These are phyloP conservation scores for Dufourea novaeangliae DNA, from an alignment of 1,140 invertebrate species.

Conservation along the genomic window DNA sequence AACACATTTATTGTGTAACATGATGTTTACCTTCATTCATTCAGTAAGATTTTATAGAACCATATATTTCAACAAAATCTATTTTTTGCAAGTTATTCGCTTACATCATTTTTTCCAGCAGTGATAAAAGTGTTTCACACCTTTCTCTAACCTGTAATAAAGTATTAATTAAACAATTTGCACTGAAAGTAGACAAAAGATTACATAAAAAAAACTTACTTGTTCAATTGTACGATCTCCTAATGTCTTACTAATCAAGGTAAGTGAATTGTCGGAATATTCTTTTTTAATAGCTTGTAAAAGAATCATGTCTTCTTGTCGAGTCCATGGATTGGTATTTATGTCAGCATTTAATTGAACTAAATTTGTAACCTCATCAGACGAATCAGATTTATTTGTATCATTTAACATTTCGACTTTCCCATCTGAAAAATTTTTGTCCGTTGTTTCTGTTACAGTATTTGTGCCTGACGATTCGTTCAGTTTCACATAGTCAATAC, in stretches of 20 bases:
- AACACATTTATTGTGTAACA: conserved; percentile 27
- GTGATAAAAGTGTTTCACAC: conserved; percentile 71
- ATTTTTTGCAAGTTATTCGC: background rate
- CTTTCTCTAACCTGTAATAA: conserved; percentile 72
- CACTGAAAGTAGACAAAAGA: conserved; percentile 8
- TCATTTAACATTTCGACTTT: conserved; percentile 17
- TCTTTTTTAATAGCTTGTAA: conserved; percentile 77
- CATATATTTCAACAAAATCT: background rate
- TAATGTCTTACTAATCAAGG: conserved; percentile 70
- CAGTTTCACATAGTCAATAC: conserved; percentile 9
- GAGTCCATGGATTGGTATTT: conserved; percentile 72
- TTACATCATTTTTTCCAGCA: conserved; percentile 76
- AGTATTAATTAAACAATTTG: background rate
- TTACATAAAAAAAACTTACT: conserved; percentile 58
- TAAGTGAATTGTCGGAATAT: conserved; percentile 75
- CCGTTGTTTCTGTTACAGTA: conserved; percentile 19
- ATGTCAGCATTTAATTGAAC: conserved; percentile 46
- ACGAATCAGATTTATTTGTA: background rate
- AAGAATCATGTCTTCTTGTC: conserved; percentile 78
- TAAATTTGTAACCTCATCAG: conserved; percentile 38
- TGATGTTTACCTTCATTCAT: conserved; percentile 25
- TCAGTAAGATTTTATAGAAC: background rate
- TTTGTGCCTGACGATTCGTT: conserved; percentile 6
- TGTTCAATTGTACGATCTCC: conserved; percentile 72
- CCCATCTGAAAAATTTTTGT: conserved; percentile 36